These are phyloP conservation scores for Coptodon bakossiorum DNA, from an alignment of 2,113 vertebrate species.

Conservation along the genomic window DNA sequence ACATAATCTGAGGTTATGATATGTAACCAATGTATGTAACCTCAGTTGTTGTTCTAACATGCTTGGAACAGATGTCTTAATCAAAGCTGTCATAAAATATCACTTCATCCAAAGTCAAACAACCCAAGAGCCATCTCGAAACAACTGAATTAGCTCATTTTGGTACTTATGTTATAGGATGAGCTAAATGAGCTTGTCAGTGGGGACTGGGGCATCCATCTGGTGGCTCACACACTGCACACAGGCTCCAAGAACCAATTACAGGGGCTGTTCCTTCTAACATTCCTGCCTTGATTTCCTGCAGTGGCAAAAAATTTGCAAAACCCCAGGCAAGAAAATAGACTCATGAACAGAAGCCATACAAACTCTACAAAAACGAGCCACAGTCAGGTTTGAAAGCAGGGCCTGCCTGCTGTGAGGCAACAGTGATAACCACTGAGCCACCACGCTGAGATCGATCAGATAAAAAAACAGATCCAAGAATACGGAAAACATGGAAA, in stretches of 20 bases:
- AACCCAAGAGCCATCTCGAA: background rate
- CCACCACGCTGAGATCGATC: background rate
- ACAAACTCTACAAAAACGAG: background rate
- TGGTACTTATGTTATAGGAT: background rate
- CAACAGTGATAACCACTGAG: rapidly evolving
- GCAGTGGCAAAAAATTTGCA: background rate
- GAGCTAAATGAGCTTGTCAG: background rate
- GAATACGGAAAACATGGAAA: background rate
- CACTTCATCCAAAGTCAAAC: background rate
- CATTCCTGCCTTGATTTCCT: background rate
- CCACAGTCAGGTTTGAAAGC: background rate
- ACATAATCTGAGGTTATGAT: background rate
- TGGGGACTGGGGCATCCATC: background rate
- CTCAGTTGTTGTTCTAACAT: background rate
- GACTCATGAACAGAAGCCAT: background rate
- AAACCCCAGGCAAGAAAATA: rapidly evolving
- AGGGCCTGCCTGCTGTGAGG: background rate
- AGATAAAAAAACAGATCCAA: background rate
- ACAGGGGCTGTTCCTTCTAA: background rate
- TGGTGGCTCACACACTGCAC: background rate
- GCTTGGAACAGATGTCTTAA: background rate
- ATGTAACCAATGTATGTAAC: background rate
- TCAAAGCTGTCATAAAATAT: background rate
- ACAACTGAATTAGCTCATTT: rapidly evolving
- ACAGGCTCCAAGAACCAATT: background rate